These are phyloP conservation scores for Elymnias hypermnestra DNA, from an alignment of 1,140 invertebrate species.

Conservation along the genomic window DNA sequence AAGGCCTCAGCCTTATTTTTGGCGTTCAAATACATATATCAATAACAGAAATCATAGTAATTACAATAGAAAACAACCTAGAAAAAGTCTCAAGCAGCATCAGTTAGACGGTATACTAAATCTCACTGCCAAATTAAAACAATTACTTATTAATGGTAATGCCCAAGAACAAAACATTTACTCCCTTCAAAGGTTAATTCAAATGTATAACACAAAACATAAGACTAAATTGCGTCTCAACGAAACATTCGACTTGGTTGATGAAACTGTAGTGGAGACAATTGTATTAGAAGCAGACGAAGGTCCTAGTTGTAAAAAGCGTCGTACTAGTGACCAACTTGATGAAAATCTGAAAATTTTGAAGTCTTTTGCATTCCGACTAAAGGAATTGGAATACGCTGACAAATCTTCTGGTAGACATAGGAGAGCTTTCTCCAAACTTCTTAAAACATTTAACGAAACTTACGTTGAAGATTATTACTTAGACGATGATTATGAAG, in stretches of 20 bases:
- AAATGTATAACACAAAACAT: slow-evolving; percentile 45
- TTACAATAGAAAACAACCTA: slow-evolving; percentile 23
- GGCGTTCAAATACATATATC: slow-evolving; percentile 3
- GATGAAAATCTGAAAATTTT: slow-evolving; percentile 40
- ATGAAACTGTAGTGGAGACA: slow-evolving; percentile 42
- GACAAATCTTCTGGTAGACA: slow-evolving; percentile 35
- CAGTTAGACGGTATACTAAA: slow-evolving; percentile 41
- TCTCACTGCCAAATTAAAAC: slow-evolving; percentile 35
- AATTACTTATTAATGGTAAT: slow-evolving; percentile 23
- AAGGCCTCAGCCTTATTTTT: slow-evolving; percentile 9
- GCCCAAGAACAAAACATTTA: slow-evolving; percentile 23
- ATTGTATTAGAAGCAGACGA: slow-evolving; percentile 54
- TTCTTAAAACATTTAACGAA: slow-evolving; percentile 52
- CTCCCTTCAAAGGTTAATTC: slow-evolving; percentile 35
- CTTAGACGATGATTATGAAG: slow-evolving; percentile 36
- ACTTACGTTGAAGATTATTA: slow-evolving; percentile 53
- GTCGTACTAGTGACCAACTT: slow-evolving; percentile 24
- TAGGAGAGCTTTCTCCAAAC: slow-evolving; percentile 45
- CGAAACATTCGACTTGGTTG: slow-evolving; percentile 36
- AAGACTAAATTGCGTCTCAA: slow-evolving; percentile 38
- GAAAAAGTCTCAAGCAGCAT: slow-evolving; percentile 17
- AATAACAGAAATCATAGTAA: not conserved
- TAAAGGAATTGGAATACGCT: slow-evolving; percentile 37
- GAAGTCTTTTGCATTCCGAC: slow-evolving; percentile 30
- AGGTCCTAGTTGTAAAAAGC: slow-evolving; percentile 31